A percentile compares a stretch with the other conserved stretches of the same genome.
Evolutionary conservation across 2,113 vertebrate species (phyloP).

Genomic region (Gymnogyps californianus): DNA sequence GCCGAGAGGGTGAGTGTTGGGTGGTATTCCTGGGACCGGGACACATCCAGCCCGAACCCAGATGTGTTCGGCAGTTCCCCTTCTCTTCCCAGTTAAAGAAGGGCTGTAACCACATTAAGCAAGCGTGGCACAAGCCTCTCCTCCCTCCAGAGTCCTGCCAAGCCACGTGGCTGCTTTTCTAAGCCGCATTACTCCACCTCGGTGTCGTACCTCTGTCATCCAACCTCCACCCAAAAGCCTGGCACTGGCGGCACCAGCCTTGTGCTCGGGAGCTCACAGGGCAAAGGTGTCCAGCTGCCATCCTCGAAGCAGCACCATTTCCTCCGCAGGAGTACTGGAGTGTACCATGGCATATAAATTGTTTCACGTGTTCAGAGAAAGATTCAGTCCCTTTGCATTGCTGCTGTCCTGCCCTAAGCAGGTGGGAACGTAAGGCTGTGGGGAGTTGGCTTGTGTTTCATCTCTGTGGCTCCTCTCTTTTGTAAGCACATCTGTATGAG

Average conservation of each 20-base stretch:
- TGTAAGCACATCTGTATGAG: not conserved
- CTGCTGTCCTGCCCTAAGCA: not conserved
- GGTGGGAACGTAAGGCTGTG: not conserved
- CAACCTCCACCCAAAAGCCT: not conserved
- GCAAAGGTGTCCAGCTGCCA: not conserved
- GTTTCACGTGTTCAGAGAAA: not conserved
- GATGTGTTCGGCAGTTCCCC: fast-evolving
- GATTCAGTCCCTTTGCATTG: not conserved
- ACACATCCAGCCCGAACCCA: fast-evolving
- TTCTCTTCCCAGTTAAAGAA: not conserved
- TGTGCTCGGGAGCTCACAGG: not conserved
- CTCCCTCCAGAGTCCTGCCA: not conserved
- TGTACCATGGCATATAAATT: not conserved
- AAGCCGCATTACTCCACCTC: not conserved
- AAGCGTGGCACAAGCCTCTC: fast-evolving
- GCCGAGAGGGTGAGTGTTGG: conserved; percentile 86
- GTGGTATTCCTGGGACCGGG: fast-evolving
- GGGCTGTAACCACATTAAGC: not conserved
- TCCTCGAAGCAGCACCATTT: fast-evolving
- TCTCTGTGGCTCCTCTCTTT: not conserved
- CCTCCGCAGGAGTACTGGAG: not conserved
- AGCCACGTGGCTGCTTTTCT: not conserved
- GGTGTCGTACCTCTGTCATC: not conserved
- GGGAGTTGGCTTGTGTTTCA: not conserved
- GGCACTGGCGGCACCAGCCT: not conserved